phyloP scores from a whole-genome alignment of 2,113 vertebrate genomes.

The Agapornis roseicollis region DNA sequence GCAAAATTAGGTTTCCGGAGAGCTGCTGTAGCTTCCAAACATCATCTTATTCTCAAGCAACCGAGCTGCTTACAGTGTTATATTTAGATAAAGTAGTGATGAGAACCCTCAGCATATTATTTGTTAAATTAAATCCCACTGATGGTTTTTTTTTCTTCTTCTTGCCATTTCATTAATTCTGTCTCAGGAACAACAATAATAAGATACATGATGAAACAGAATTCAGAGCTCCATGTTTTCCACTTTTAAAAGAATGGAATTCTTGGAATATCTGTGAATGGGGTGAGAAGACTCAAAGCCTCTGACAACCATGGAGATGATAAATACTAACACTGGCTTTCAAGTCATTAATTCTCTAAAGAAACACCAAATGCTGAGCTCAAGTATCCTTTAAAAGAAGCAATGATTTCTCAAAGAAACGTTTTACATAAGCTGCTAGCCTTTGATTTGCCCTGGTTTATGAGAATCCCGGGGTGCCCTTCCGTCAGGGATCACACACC shows the following conservation, averaged over 20 bases:
- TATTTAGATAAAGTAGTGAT: constrained; percentile 44
- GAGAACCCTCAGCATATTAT: constrained; percentile 19
- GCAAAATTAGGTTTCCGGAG: constrained; percentile 48
- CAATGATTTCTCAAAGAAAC: neutral
- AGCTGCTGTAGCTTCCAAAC: constrained; percentile 39
- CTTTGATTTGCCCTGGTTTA: neutral
- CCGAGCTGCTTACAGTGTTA: neutral
- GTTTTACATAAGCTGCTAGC: neutral
- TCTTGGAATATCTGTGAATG: neutral
- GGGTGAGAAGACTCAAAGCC: neutral
- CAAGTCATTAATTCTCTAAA: neutral
- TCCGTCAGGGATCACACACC: neutral
- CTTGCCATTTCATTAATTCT: constrained; percentile 33
- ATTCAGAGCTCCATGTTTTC: neutral
- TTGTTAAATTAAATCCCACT: constrained; percentile 28
- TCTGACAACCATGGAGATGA: neutral
- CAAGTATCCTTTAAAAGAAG: neutral
- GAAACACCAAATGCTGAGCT: neutral
- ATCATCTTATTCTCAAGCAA: constrained; percentile 33
- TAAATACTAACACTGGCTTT: neutral
- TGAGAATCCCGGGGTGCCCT: neutral
- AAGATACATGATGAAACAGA: neutral
- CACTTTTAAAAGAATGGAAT: neutral
- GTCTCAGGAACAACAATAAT: neutral
- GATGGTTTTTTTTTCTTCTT: neutral